Base-by-base conservation (phyloP, 2,888 invertebrate species). In the Lasiommata megera region DNA sequence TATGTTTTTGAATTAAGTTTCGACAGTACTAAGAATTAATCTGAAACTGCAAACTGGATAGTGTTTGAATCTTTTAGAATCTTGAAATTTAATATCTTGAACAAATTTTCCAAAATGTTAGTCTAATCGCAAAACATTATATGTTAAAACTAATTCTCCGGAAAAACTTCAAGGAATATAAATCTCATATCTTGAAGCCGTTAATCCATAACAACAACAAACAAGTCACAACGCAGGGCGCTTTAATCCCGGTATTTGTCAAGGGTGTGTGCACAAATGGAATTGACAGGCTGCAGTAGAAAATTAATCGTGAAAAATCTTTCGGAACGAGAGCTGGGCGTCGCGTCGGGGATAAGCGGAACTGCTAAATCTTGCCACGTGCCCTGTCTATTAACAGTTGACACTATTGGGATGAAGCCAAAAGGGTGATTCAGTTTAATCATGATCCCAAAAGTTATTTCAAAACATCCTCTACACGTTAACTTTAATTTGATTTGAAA, bases 231-330 rank as follows among this genome's bases (percentile, higher is more conserved):
- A 77, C 80, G 79, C 77, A 80, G 80, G 82, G 85, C 83, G 79
- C 81, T 73, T 75, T 89, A 88, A 89, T 87, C 88, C 88, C 69
- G 84, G 84, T 87, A 87, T 87, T 84, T 82, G 84, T 88, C 79
- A 78, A 85, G 88, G 87, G 85, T 79, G 84, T 72, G 77, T 80
- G 83, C 76, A 81, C 88, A 85, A 88, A 88, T 89, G 87, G 80
- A 75, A 86, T 76, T 86, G 89, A 88, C 88, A 87, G 82, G 75
- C 76, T 80, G 76, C 79, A 79, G 77, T 77, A 81, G 79, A 82
- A 81, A 86, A 88, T 88, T 88, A 87, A 88, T 88, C 84, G 84
- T 84, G 88, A 84, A 88, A 87, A 88, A 87, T 87, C 83, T 82
- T 76, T 80, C 76, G 70, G 70, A 78, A 72, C 73, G 68, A 72